These are phyloP conservation scores for Myiotriccus ornatus DNA, from an alignment of 2,797 vertebrate species.

Conservation along the genomic window DNA sequence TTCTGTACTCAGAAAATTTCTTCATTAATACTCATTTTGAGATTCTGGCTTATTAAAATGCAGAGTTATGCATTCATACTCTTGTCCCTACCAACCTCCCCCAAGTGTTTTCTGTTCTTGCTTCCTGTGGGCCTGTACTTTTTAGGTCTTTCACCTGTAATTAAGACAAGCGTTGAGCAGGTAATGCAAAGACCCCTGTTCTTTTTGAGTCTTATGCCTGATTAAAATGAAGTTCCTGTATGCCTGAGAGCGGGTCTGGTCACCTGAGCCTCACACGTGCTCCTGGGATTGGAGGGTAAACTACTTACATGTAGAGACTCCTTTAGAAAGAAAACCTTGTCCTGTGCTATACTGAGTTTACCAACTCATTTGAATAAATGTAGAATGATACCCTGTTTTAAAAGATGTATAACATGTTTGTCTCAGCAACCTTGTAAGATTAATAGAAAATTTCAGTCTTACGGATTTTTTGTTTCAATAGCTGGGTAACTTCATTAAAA, in stretches of 20 bases:
- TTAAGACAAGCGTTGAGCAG: background rate
- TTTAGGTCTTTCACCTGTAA: background rate
- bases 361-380: constrained; percentile 54
- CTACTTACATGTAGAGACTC: background rate
- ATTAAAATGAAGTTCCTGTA: background rate
- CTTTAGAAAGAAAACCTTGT: constrained; percentile 35
- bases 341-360: constrained; percentile 1
- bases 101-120: background rate
- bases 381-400: constrained; percentile 42
- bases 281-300: constrained; percentile 9
- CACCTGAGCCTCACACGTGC: background rate
- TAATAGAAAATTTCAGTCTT: constrained; percentile 7
- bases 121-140: background rate
- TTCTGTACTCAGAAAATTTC: background rate
- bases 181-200: background rate
- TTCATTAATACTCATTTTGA: background rate
- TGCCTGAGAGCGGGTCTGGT: background rate
- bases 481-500: background rate
- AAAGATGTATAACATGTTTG: constrained; percentile 28
- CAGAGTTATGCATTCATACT: background rate
- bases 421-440: background rate
- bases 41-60: background rate
- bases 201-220: background rate
- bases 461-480: background rate
- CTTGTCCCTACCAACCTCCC: background rate